Conservation (phyloP, 2,888 invertebrate species). For the Shargacucullia verbasci region DNA sequence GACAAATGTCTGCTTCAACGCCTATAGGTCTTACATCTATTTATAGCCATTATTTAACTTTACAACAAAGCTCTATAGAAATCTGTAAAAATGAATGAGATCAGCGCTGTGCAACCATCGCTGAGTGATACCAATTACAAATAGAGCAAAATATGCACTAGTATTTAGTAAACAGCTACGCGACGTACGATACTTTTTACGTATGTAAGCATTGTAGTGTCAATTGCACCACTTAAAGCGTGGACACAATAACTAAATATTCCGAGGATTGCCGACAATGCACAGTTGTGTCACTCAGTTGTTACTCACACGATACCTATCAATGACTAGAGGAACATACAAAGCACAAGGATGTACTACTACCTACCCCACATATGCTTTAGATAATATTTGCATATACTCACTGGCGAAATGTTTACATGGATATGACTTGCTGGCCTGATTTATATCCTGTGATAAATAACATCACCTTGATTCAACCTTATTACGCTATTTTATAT, state of each 20-base stretch:
- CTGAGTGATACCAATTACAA: slow-evolving; percentile 41
- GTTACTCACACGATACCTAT: slow-evolving; percentile 35
- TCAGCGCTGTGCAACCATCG: slow-evolving; percentile 15
- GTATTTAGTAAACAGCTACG: slow-evolving; percentile 19
- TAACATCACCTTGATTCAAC: no score
- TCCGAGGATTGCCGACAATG: slow-evolving; percentile 27
- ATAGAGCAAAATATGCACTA: slow-evolving; percentile 37
- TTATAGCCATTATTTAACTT: no score
- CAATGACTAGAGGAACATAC: slow-evolving; percentile 23
- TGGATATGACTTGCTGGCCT: no score
- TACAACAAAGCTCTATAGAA: no score
- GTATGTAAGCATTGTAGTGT: slow-evolving; percentile 44
- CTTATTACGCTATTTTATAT: no score
- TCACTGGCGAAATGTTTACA: no score
- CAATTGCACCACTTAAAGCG: slow-evolving; percentile 60
- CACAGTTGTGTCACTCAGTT: slow-evolving; percentile 43
- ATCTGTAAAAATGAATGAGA: slow-evolving; percentile 17
- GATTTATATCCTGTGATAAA: no score
- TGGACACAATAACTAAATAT: slow-evolving; percentile 53
- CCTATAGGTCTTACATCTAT: no score
- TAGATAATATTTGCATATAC: no score
- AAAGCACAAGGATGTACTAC: neutral
- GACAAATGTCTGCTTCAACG: no score
- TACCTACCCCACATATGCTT: no score
- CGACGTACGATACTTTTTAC: slow-evolving; percentile 20